Evolutionary conservation across 2,888 invertebrate genomes (phyloP).

Genomic region (Callyntrura guangdongensis): DNA sequence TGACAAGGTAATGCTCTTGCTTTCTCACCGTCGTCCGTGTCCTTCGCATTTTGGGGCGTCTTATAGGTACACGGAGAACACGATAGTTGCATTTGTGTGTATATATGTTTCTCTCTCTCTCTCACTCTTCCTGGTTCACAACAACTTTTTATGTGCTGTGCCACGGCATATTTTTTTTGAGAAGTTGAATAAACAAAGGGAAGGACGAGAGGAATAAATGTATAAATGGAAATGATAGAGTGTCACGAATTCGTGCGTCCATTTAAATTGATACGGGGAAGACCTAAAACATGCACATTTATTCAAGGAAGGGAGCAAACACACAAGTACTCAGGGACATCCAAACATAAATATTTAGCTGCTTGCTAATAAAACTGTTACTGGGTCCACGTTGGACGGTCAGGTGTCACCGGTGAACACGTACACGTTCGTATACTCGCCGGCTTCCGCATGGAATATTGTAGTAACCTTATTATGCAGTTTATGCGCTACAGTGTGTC

Average conservation of each 20-base stretch:
- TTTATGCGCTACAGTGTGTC: background rate
- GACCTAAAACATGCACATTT: background rate
- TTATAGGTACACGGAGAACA: conserved; percentile 10
- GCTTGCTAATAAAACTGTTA: conserved; percentile 45
- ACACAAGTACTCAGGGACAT: conserved; percentile 7
- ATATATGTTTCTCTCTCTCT: too few relatives aligned
- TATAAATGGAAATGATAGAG: conserved; percentile 50
- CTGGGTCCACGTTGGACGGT: conserved; percentile 53
- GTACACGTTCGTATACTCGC: background rate
- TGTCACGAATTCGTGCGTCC: conserved; percentile 64
- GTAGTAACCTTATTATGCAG: background rate
- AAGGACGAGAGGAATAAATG: background rate
- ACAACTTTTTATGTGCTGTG: conserved; percentile 17
- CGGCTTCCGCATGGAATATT: conserved; percentile 21
- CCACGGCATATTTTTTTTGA: conserved; percentile 11
- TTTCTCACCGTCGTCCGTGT: conserved; percentile 18
- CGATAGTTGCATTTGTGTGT: background rate
- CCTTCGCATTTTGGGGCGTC: conserved; percentile 5
- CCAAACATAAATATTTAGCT: conserved; percentile 35
- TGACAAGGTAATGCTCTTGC: conserved; percentile 29
- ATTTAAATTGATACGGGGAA: conserved; percentile 32
- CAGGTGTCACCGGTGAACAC: conserved; percentile 61
- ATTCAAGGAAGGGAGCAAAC: background rate
- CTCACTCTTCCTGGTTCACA: background rate
- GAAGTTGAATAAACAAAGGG: conserved; percentile 8